These are phyloP conservation scores for Apis cerana DNA, from an alignment of 1,140 invertebrate species.

Conservation along the genomic window DNA sequence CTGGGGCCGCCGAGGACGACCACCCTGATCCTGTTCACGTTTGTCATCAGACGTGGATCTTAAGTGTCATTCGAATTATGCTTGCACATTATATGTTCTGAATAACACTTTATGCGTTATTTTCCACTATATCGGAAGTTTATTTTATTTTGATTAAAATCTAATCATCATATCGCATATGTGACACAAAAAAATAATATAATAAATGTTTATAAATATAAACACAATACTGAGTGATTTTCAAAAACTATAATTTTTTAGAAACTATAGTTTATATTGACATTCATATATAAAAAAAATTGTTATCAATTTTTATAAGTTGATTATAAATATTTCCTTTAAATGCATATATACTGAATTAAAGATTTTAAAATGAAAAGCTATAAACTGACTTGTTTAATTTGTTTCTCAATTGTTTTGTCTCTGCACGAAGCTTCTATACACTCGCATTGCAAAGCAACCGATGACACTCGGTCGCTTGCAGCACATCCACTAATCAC, in stretches of 20 bases:
- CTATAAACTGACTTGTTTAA: background rate
- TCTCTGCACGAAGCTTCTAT: slow-evolving; percentile 11
- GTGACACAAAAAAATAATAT: background rate
- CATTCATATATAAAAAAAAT: background rate
- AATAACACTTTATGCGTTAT: slow-evolving; percentile 51
- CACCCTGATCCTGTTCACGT: slow-evolving; percentile 86
- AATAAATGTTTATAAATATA: background rate
- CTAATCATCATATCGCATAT: slow-evolving; percentile 17
- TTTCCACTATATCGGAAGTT: slow-evolving; percentile 32
- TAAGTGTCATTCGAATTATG: slow-evolving; percentile 58
- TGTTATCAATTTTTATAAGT: background rate
- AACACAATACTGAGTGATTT: slow-evolving; percentile 7
- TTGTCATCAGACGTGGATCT: slow-evolving; percentile 80
- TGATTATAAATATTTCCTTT: background rate
- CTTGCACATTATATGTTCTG: slow-evolving; percentile 54
- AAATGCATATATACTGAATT: background rate
- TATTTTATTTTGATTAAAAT: slow-evolving; percentile 9
- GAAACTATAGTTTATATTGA: background rate
- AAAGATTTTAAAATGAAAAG: background rate
- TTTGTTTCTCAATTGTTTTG: background rate
- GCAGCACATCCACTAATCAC: slow-evolving; percentile 36
- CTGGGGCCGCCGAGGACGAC: slow-evolving; percentile 86
- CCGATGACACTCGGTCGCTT: slow-evolving; percentile 10
- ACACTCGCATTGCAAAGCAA: slow-evolving; percentile 14
- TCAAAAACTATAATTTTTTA: background rate